phyloP scores from a whole-genome alignment of 2,797 vertebrate species.

The Sandelia bainsii region DNA sequence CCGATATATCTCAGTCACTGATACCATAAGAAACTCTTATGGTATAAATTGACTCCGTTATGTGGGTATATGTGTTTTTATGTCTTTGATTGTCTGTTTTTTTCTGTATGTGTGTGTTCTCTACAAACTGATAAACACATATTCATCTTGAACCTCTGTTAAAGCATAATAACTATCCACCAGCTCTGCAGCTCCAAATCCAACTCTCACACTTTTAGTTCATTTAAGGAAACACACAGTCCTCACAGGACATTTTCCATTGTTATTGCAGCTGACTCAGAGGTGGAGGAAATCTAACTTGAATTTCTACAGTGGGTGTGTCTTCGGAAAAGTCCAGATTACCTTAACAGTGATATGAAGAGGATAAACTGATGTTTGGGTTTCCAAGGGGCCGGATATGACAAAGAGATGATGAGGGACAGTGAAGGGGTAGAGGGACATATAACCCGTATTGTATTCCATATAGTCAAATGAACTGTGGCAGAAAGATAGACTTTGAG shows the following conservation, averaged over 20 bases:
- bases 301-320: conserved; percentile 54
- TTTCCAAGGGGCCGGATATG: conserved; percentile 66
- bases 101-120: conserved; percentile 28
- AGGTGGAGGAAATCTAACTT: conserved; percentile 66
- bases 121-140: conserved; percentile 38
- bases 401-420: conserved; percentile 50
- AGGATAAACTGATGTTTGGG: conserved; percentile 75
- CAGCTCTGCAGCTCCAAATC: conserved; percentile 30
- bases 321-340: conserved; percentile 67
- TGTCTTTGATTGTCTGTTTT: neutral
- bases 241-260: conserved; percentile 63
- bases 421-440: conserved; percentile 16
- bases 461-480: conserved; percentile 18
- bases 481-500: conserved; percentile 27
- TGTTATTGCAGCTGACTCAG: conserved; percentile 77
- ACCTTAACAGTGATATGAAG: conserved; percentile 58
- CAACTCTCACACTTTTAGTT: conserved; percentile 33
- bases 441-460: conserved; percentile 34
- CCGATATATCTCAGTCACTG: no score
- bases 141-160: conserved; percentile 36
- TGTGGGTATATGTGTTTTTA: neutral
- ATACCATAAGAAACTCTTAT: conserved; percentile 1
- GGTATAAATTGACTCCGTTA: neutral
- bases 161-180: conserved; percentile 44
- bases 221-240: conserved; percentile 40